Base-by-base conservation (phyloP, 53 echinoderm and acorn worm species). In the Paracentrotus lividus region DNA sequence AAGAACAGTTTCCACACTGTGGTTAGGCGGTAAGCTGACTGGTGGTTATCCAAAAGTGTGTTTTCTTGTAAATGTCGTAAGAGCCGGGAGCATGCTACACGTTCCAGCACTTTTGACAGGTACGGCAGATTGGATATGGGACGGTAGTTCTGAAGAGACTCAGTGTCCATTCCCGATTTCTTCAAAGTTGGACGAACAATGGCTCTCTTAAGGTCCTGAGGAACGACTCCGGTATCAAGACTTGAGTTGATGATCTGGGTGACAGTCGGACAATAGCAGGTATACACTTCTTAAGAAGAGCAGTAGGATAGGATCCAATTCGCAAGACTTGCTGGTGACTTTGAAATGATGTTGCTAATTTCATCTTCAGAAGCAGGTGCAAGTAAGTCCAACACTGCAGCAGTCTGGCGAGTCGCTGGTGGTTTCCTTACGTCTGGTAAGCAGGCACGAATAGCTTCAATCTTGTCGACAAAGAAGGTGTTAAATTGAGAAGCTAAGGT, bases 81-180 rank as follows among this genome's bases (percentile, higher is more conserved):
- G 10, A 66, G 66, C 4, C 66, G 66, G 31, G 66, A 66, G 14
- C 26, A 66, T 27, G 66, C 66, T 12, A 66, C 26, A 29, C 66
- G 66, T 32, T 66, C 66, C 10, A 66, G 31, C 26, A 66, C 33
- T 32, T 66, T 66, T 27, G 66, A 66, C 5, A 66, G 66, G 66
- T 66, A 66, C 12, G 66, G 66, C 26, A 66, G 66, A 32, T 66
- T 66, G 66, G 66, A 66, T 66, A 66, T 29, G 31, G 89, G 89
- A 88, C 89, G 59, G 34, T 88, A 88, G 57, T 64, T 88, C 59
- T 88, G 89, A 49, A 88, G 89, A 88, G 89, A 88, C 33, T 66
- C 40, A 9, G 21, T 15, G 20, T 75, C 75, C 75, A 75, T 75
- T 40, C 75, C 40, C 5, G 66, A 34, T 65, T 90, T 90, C 61